Conservation (phyloP, 2,888 invertebrate genomes). For the Cyclophora albipunctata region DNA sequence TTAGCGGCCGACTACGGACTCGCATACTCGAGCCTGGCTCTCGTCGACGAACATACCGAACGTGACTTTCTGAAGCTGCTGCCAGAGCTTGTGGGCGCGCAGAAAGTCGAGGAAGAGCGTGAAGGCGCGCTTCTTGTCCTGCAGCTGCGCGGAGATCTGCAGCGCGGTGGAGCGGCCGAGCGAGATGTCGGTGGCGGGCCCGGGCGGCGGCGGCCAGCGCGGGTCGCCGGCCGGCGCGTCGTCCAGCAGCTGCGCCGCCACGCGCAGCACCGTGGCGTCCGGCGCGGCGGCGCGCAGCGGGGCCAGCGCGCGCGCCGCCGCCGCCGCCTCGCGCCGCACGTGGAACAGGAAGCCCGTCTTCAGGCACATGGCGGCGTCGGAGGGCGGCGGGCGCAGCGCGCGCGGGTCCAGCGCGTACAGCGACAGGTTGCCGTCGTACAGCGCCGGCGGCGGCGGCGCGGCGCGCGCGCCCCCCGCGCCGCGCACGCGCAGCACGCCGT, state of each 20-base stretch:
- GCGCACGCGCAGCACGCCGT: slow-evolving; percentile 41
- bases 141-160: slow-evolving; percentile 88
- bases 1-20: too few species aligned
- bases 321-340: slow-evolving; percentile 70
- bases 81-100: slow-evolving; percentile 80
- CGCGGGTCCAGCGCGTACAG: slow-evolving; percentile 82
- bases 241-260: slow-evolving; percentile 87
- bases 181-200: slow-evolving; percentile 51
- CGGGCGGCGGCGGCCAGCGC: slow-evolving; percentile 33
- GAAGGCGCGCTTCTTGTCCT: slow-evolving; percentile 90
- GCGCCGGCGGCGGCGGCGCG: slow-evolving; percentile 18
- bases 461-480: slow-evolving; percentile 8
- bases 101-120: slow-evolving; percentile 85
- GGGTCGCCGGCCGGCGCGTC: slow-evolving; percentile 94
- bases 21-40: too few species aligned
- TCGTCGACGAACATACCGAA: slow-evolving; percentile 19
- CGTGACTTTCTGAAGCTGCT: slow-evolving; percentile 63
- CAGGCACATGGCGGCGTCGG: slow-evolving; percentile 64
- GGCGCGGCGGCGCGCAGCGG: slow-evolving; percentile 43
- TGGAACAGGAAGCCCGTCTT: slow-evolving; percentile 88
- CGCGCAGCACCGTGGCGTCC: slow-evolving; percentile 51
- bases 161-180: slow-evolving; percentile 85
- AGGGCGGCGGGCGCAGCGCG: slow-evolving; percentile 60
- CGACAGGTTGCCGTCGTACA: slow-evolving; percentile 75
- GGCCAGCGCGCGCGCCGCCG: slow-evolving; percentile 47